Conservation (phyloP, 2,797 vertebrate species). For the Poecilia picta region DNA sequence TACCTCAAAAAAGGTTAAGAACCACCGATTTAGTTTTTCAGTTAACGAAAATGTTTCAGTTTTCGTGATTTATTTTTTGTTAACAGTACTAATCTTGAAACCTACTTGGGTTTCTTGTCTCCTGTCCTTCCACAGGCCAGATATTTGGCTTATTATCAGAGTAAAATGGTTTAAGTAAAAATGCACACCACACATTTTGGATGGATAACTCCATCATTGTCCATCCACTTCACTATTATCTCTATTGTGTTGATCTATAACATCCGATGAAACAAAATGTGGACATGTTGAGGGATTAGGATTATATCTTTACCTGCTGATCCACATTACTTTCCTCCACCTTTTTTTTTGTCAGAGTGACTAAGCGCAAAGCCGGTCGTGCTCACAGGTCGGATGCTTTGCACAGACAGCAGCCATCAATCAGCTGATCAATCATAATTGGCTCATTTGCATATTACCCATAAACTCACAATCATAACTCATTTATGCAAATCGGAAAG, state of each 20-base stretch:
- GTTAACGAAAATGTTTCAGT: too few species aligned
- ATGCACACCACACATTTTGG: neutral
- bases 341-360: constrained; percentile 23
- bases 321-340: constrained; percentile 61
- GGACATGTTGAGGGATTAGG: neutral
- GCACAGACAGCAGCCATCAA: constrained; percentile 67
- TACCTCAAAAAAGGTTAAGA: too few species aligned
- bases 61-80: too few species aligned
- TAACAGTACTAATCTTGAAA: too few species aligned
- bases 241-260: neutral
- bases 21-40: too few species aligned
- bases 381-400: constrained; percentile 2
- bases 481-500: constrained; percentile 65
- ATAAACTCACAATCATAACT: constrained; percentile 61
- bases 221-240: neutral
- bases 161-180: neutral
- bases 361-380: constrained; percentile 20
- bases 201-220: neutral
- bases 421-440: constrained; percentile 75
- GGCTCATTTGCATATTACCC: constrained; percentile 64
- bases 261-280: neutral
- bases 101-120: too few species aligned
- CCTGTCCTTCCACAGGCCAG: too few species aligned
- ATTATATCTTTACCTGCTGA: constrained; percentile 40
- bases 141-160: neutral